Evolutionary conservation across 2,113 vertebrate species (phyloP).

Genomic region (Nesogale talazaci): DNA sequence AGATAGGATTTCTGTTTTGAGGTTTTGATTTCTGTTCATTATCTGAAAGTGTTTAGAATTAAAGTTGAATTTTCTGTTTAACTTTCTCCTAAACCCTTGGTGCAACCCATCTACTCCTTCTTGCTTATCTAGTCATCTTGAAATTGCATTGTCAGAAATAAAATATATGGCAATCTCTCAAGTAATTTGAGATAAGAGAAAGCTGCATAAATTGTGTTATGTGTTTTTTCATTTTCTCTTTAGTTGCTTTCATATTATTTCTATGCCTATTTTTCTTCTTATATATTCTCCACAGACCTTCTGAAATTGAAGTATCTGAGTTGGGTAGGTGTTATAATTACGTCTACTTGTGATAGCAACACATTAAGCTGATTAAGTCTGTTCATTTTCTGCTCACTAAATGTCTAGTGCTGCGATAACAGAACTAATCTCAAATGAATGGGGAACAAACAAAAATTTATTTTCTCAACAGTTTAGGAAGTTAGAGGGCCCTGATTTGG

Average conservation of each 20-base stretch:
- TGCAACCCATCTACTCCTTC: neutral
- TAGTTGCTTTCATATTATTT: neutral
- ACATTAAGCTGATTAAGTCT: neutral
- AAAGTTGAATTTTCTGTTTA: neutral
- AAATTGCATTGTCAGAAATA: neutral
- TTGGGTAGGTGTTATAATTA: conserved; percentile 53
- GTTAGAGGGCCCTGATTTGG: too few relatives aligned
- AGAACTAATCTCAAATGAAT: too few relatives aligned
- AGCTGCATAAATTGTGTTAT: neutral
- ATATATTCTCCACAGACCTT: neutral
- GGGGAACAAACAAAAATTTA: too few relatives aligned
- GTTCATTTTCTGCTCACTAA: conserved; percentile 60
- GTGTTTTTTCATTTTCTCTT: neutral
- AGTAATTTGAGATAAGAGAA: neutral
- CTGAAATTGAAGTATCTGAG: conserved; percentile 34
- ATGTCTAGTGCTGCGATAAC: neutral
- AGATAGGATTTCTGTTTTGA: neutral
- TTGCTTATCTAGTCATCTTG: neutral
- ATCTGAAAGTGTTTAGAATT: neutral
- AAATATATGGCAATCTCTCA: neutral
- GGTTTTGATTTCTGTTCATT: conserved; percentile 11
- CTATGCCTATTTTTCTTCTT: neutral
- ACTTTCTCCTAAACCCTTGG: neutral
- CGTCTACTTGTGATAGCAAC: conserved; percentile 50
- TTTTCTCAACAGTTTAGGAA: too few relatives aligned